Percentiles rank a stretch among this genome's conserved stretches.
Evolutionary conservation across 2,113 vertebrate species (phyloP).

Genomic region (Triplophysa rosa): DNA sequence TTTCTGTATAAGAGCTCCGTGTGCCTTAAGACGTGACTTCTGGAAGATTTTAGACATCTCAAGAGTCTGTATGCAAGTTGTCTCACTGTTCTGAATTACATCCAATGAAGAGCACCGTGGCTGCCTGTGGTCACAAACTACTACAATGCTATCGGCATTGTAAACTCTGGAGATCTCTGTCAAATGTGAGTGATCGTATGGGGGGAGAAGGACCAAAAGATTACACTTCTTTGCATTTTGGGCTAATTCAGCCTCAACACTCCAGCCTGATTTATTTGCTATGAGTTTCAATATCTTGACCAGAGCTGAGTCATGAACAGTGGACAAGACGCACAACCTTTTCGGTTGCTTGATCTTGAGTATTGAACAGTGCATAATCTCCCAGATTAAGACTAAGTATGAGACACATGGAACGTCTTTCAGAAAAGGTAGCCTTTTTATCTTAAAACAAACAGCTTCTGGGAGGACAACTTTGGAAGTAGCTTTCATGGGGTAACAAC

Average conservation of each 20-base stretch:
- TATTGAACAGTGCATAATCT: slow-evolving; percentile 71
- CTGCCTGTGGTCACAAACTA: slow-evolving; percentile 68
- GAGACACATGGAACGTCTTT: slow-evolving; percentile 79
- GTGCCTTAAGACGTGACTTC: slow-evolving; percentile 70
- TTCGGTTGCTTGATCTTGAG: slow-evolving; percentile 60
- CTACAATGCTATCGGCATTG: slow-evolving; percentile 69
- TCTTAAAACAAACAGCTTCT: slow-evolving; percentile 71
- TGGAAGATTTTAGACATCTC: slow-evolving; percentile 71
- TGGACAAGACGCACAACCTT: slow-evolving; percentile 74
- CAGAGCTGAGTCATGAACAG: slow-evolving; percentile 71
- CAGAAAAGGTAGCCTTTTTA: slow-evolving; percentile 72
- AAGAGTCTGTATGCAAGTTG: slow-evolving; percentile 69
- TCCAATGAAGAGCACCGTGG: slow-evolving; percentile 44
- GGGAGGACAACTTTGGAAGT: slow-evolving; percentile 73
- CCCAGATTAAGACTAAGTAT: slow-evolving; percentile 79
- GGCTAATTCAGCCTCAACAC: slow-evolving; percentile 52
- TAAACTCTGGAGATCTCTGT: slow-evolving; percentile 49
- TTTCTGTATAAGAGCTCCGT: slow-evolving; percentile 58
- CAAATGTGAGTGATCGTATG: slow-evolving; percentile 60
- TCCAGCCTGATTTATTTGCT: slow-evolving; percentile 78
- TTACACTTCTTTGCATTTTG: slow-evolving; percentile 57
- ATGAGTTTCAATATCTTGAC: slow-evolving; percentile 70
- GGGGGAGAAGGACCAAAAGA: slow-evolving; percentile 76
- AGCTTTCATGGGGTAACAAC: slow-evolving; percentile 77
- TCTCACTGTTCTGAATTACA: slow-evolving; percentile 60